These are phyloP conservation scores for Chroicocephalus ridibundus DNA, from an alignment of 2,113 vertebrate species.

Conservation along the genomic window DNA sequence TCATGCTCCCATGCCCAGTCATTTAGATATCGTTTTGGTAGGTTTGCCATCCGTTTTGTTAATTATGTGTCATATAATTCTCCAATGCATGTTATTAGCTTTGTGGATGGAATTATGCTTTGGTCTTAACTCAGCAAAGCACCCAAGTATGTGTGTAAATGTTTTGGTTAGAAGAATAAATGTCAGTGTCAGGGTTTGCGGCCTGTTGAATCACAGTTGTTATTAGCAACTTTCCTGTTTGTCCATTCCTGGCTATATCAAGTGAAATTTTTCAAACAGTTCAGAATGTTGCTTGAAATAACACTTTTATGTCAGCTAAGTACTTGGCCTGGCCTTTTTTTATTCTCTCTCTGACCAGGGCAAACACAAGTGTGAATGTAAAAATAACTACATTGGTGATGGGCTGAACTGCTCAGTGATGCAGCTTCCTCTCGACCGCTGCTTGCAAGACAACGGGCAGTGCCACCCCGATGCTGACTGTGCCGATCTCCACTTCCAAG, in stretches of 20 bases:
- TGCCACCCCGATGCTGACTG: conserved; percentile 86
- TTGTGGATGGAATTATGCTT: background rate
- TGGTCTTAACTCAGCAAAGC: background rate
- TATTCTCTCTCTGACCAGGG: conserved; percentile 70
- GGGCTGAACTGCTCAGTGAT: conserved; percentile 82
- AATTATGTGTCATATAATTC: background rate
- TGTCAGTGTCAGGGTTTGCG: background rate
- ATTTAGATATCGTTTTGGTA: background rate
- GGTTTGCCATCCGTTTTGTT: background rate
- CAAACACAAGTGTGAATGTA: conserved; percentile 84
- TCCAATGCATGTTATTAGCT: background rate
- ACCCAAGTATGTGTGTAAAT: background rate
- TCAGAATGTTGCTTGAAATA: background rate
- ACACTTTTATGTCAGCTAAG: background rate
- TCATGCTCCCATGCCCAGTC: background rate
- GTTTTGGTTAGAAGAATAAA: background rate
- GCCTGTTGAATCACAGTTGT: background rate
- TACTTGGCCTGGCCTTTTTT: background rate
- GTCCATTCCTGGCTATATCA: background rate
- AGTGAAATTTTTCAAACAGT: background rate
- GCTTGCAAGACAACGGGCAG: conserved; percentile 85
- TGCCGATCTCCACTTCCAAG: conserved; percentile 88
- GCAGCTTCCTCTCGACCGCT: conserved; percentile 84
- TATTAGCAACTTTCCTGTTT: background rate
- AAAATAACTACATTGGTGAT: conserved; percentile 85